Conservation (phyloP, 2,888 invertebrate species). For the Caenorhabditis sinica region DNA sequence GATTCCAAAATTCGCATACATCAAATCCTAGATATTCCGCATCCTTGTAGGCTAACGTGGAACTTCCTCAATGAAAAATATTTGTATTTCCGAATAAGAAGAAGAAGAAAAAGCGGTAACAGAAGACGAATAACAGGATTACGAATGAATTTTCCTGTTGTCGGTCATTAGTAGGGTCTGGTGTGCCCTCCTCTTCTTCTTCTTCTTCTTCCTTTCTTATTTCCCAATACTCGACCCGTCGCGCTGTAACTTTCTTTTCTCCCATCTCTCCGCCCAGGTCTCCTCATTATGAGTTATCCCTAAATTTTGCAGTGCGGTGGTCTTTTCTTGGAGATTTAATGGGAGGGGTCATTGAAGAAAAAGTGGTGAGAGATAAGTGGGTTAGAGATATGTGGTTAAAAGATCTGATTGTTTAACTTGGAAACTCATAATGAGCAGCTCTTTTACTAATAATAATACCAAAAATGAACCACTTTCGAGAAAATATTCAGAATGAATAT, state of each 20-base stretch:
- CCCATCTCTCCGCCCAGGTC: conserved; percentile 26
- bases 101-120: conserved; percentile 16
- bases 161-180: conserved; percentile 35
- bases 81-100: conserved; percentile 18
- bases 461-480: no score
- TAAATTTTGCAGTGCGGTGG: conserved; percentile 57
- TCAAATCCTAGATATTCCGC: neutral
- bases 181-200: neutral
- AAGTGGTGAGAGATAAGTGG: neutral
- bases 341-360: neutral
- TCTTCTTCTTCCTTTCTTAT: conserved; percentile 11
- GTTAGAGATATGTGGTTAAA: conserved; percentile 19
- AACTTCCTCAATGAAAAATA: conserved; percentile 37
- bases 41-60: neutral
- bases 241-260: conserved; percentile 64
- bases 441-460: no score
- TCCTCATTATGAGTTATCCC: conserved; percentile 19
- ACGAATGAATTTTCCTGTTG: conserved; percentile 26
- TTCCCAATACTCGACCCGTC: conserved; percentile 46
- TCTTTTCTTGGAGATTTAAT: conserved; percentile 31
- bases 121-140: conserved; percentile 9
- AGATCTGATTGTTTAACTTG: conserved; percentile 17
- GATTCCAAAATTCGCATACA: neutral
- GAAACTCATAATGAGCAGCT: no score
- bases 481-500: no score